These are phyloP conservation scores for Nesogale talazaci DNA, from an alignment of 2,113 vertebrate species.

Conservation along the genomic window DNA sequence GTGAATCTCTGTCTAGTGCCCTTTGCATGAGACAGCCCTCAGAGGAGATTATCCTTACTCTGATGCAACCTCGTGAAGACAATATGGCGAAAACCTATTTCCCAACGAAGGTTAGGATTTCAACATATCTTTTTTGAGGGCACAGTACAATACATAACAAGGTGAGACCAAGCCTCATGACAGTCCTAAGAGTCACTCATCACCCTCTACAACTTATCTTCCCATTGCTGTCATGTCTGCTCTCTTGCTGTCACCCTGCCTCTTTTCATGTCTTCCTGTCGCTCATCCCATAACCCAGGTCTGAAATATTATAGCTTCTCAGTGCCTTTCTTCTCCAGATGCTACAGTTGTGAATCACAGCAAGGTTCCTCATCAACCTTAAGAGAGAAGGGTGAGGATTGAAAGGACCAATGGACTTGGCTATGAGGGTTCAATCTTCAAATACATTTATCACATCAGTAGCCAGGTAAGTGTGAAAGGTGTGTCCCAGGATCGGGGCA, in stretches of 20 bases:
- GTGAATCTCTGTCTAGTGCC: too few relatives aligned
- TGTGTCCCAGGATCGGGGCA: fast-evolving
- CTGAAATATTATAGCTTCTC: not conserved
- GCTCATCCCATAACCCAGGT: not conserved
- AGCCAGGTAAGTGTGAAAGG: not conserved
- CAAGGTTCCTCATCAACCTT: not conserved
- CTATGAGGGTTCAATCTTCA: not conserved
- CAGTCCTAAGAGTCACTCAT: not conserved
- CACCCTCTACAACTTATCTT: not conserved
- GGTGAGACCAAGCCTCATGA: not conserved
- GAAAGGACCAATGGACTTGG: not conserved
- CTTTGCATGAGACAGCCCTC: too few relatives aligned
- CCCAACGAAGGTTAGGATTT: not conserved
- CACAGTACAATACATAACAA: not conserved
- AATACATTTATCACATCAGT: too few relatives aligned
- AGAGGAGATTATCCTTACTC: too few relatives aligned
- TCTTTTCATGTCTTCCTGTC: not conserved
- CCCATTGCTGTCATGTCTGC: too few relatives aligned
- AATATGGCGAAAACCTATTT: too few relatives aligned
- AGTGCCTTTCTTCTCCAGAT: not conserved
- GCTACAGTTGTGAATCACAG: not conserved
- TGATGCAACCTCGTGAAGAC: too few relatives aligned
- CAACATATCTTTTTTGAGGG: not conserved
- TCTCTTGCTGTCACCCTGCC: not conserved
- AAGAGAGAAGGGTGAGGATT: not conserved